phyloP scores from a whole-genome alignment of 1,140 invertebrate genomes.

The Drosophila sp. region DNA sequence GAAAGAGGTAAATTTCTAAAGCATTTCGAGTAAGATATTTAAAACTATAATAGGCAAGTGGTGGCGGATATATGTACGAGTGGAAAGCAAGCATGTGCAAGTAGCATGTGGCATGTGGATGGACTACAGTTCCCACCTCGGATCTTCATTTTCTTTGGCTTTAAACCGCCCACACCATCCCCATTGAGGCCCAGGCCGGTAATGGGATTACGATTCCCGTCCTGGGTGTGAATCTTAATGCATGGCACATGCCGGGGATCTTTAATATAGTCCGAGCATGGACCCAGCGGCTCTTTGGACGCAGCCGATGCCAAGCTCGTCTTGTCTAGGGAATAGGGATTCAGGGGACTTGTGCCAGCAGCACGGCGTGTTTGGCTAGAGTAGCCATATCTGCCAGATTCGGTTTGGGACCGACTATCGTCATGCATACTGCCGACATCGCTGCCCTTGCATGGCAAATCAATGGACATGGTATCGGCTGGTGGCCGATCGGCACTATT shows the following conservation, averaged over 20 bases:
- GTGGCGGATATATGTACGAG: not conserved
- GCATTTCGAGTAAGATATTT: not conserved
- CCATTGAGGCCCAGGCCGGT: constrained; percentile 72
- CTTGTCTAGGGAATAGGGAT: constrained; percentile 46
- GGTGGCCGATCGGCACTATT: not conserved
- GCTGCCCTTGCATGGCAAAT: constrained; percentile 30
- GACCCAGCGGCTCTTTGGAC: constrained; percentile 31
- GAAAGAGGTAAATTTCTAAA: not conserved
- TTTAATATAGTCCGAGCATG: constrained; percentile 25
- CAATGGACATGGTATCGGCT: constrained; percentile 12
- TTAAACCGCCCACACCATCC: constrained; percentile 74
- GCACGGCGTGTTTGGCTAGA: constrained; percentile 41
- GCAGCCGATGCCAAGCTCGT: constrained; percentile 15
- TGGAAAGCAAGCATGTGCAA: constrained; percentile 1
- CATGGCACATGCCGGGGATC: constrained; percentile 18
- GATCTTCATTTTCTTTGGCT: constrained; percentile 57
- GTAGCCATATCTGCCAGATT: constrained; percentile 38
- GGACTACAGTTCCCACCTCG: constrained; percentile 52
- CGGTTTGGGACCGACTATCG: constrained; percentile 19
- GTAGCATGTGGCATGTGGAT: not conserved
- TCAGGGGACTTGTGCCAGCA: constrained; percentile 30
- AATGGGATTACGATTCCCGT: constrained; percentile 64
- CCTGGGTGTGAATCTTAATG: constrained; percentile 28
- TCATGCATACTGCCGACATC: constrained; percentile 28
- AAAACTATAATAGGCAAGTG: constrained; percentile 13